Evolutionary conservation across 2,888 invertebrate genomes (phyloP).

Genomic region (Drosophila neotestacea): DNA sequence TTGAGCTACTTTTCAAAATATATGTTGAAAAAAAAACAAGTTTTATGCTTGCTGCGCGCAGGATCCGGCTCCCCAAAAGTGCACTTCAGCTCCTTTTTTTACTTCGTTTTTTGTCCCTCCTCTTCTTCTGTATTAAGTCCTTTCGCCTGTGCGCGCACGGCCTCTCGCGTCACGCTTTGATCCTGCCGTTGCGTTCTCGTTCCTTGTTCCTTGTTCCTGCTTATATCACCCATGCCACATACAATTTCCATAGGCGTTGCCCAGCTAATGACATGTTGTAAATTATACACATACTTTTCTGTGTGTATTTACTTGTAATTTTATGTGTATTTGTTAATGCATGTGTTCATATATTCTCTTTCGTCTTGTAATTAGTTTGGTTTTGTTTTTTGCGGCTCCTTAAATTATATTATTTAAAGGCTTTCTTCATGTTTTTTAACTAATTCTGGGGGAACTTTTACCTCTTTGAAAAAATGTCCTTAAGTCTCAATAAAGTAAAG

Average conservation of each 20-base stretch:
- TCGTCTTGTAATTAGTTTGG: conserved; percentile 61
- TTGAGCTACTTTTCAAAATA: conserved; percentile 62
- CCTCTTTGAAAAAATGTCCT: conserved; percentile 2
- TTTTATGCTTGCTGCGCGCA: conserved; percentile 58
- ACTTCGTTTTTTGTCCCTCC: neutral
- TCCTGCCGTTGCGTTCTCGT: conserved; percentile 63
- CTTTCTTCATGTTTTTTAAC: conserved; percentile 10
- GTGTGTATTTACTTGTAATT: neutral
- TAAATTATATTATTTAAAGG: conserved; percentile 21
- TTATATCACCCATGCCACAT: conserved; percentile 41
- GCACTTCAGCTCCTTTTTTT: conserved; percentile 54
- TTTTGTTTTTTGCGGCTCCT: conserved; percentile 44
- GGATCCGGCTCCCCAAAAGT: conserved; percentile 69
- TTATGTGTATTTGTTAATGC: conserved; percentile 3
- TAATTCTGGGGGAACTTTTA: neutral
- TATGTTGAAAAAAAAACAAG: conserved; percentile 66
- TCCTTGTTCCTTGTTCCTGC: conserved; percentile 21
- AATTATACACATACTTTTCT: conserved; percentile 59
- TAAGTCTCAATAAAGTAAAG: no score
- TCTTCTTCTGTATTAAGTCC: conserved; percentile 35
- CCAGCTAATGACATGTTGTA: conserved; percentile 80
- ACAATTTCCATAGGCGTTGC: conserved; percentile 70
- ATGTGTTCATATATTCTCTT: conserved; percentile 27
- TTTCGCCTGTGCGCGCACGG: conserved; percentile 52
- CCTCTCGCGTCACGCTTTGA: conserved; percentile 76